Conservation (phyloP, 2,888 invertebrate species). For the Sphaerophoria rueppellii region DNA sequence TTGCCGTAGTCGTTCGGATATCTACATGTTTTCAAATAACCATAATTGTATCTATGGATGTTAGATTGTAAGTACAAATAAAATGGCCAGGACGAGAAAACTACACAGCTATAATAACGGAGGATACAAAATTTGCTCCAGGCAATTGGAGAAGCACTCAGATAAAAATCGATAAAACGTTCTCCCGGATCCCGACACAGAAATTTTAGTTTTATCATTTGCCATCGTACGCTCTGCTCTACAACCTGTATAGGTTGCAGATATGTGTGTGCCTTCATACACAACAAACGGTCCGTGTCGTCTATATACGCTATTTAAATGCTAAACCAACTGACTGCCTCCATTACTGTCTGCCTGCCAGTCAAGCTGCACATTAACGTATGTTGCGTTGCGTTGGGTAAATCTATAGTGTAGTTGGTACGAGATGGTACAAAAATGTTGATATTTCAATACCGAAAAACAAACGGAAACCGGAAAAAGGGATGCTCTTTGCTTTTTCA, state of each 20-base stretch:
- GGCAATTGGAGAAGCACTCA: conserved; percentile 71
- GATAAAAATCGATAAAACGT: conserved; percentile 72
- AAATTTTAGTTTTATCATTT: conserved; percentile 68
- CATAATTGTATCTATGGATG: conserved; percentile 4
- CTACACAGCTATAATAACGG: conserved; percentile 28
- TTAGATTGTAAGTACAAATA: background rate
- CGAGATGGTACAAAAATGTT: conserved; percentile 46
- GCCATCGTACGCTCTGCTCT: conserved; percentile 12
- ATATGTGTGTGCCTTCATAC: background rate
- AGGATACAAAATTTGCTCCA: conserved; percentile 55
- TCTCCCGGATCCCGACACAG: conserved; percentile 51
- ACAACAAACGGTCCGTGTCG: conserved; percentile 39
- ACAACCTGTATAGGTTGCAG: conserved; percentile 12
- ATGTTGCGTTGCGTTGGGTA: background rate
- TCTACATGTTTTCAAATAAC: conserved; percentile 31
- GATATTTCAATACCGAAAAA: conserved; percentile 70
- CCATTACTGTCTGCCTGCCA: conserved; percentile 71
- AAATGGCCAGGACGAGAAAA: conserved; percentile 45
- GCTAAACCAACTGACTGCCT: conserved; percentile 68
- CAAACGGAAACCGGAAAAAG: conserved; percentile 73
- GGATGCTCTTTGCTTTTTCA: conserved; percentile 71
- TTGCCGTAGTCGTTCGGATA: conserved; percentile 26
- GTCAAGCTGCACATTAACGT: conserved; percentile 70
- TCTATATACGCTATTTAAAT: conserved; percentile 62
- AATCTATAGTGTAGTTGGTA: background rate